Evolutionary conservation across 2,797 vertebrate genomes (phyloP).

Genomic region (Pagetopsis macropterus): DNA sequence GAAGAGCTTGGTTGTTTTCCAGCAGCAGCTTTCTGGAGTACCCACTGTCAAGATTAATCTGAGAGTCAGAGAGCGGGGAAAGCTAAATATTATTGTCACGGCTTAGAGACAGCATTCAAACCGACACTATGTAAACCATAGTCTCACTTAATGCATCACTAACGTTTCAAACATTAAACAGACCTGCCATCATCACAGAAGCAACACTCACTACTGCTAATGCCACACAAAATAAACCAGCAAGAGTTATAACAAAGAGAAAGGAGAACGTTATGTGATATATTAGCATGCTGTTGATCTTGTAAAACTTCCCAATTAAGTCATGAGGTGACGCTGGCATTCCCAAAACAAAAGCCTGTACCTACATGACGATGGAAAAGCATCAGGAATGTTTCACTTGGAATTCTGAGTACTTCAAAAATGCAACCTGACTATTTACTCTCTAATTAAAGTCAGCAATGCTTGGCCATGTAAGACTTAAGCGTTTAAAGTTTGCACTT

Average conservation of each 20-base stretch:
- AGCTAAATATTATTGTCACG: constrained; percentile 34
- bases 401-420: neutral
- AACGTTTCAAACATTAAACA: constrained; percentile 24
- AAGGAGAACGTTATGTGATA: neutral
- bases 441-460: neutral
- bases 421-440: neutral
- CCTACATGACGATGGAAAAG: neutral
- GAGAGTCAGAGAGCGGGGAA: constrained; percentile 4
- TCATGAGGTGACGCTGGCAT: neutral
- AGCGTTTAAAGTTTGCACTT: neutral
- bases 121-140: constrained; percentile 8
- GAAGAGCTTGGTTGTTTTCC: constrained; percentile 8
- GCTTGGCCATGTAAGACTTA: neutral
- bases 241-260: neutral
- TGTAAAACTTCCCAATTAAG: neutral
- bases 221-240: constrained; percentile 1
- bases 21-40: constrained; percentile 15
- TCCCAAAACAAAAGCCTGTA: neutral
- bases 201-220: neutral
- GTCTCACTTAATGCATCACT: constrained; percentile 13
- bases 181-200: neutral
- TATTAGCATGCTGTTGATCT: neutral
- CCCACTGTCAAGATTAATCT: neutral
- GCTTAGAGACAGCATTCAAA: neutral
- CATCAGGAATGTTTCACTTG: neutral